Conservation (phyloP, 2,113 vertebrate genomes). For the Oryzias woworae region DNA sequence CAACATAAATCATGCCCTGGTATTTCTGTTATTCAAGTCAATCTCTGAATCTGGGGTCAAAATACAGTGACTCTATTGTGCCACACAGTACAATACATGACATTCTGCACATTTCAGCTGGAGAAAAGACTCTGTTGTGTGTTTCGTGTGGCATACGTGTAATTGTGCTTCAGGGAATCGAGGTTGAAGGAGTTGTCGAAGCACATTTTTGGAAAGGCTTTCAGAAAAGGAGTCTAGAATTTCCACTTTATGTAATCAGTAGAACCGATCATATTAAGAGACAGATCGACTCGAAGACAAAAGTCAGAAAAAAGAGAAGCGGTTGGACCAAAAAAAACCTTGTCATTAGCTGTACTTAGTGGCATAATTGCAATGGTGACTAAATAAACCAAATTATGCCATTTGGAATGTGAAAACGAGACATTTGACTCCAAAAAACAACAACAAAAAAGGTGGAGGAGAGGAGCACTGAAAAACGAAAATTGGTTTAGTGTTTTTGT, state of each 20-base stretch:
- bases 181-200: constrained; percentile 23
- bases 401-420: constrained; percentile 82
- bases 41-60: constrained; percentile 45
- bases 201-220: constrained; percentile 13
- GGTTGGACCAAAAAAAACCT: constrained; percentile 25
- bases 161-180: constrained; percentile 45
- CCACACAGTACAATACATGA: constrained; percentile 49
- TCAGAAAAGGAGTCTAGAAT: background rate
- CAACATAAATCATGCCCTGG: constrained; percentile 36
- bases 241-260: background rate
- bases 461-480: constrained; percentile 67
- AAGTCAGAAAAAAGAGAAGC: constrained; percentile 44
- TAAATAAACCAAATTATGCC: constrained; percentile 83
- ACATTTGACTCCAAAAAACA: constrained; percentile 47
- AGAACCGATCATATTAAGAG: background rate
- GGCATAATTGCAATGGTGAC: constrained; percentile 67
- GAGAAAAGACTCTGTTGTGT: constrained; percentile 45
- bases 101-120: constrained; percentile 60
- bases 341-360: constrained; percentile 49
- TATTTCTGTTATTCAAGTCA: constrained; percentile 43
- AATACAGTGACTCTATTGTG: constrained; percentile 68
- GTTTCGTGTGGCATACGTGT: constrained; percentile 47
- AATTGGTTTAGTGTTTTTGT: constrained; percentile 73
- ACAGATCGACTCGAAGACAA: constrained; percentile 19
- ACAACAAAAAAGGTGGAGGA: constrained; percentile 49